Base-by-base conservation (phyloP, 2,888 invertebrate genomes). In the Orthonevra nobilis region DNA sequence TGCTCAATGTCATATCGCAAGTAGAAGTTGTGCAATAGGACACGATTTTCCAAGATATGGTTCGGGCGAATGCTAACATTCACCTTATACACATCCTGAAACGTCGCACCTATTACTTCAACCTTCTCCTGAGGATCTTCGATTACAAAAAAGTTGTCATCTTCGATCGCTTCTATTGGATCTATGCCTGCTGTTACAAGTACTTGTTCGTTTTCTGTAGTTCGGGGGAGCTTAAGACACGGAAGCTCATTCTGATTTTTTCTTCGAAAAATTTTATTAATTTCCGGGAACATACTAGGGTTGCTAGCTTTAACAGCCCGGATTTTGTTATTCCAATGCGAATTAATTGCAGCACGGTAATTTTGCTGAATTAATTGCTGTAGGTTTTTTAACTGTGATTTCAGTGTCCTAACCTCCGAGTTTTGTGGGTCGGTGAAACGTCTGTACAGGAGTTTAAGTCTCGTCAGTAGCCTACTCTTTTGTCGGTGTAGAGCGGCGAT, bases 71-170 rank as follows among this genome's bases (percentile, higher is more conserved):
- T 40, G 9, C 20, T 40, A 19, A 6, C 15, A 19, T 40, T 17
- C 9, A 14, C 40, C 17, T 17, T 40, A 23, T 23, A 23, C 23
- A 23, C 23, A 4, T 44, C 44, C 26, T 44, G 44, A 20, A 44
- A 44, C 9, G 26, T 26, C 23, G 23, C 23, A 7, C 44, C 44
- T 23, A 44, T 14, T 10, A 7, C n/a, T 2, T 44, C 26, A 9
- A 44, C 15, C 17, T 48, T 15, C 23, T 48, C 30, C 48, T 30
- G 30, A 7, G 28, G 48, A 28, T 42, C 42, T n/a, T 42, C 42
- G 23, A 42, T 10, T 9, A 42, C 19, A 20, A 42, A 42, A 12
- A 42, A 4, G n/a, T 42, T 23, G 20, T 42, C 19, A 20, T 42
- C 15, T 0, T 15, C 3, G 2, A 19, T 12, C 5, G 42, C 42